A percentile compares a stretch with the other conserved stretches of the same genome.
Evolutionary conservation across 2,888 invertebrate genomes (phyloP).

Genomic region (Lepetodrilus schrolli): DNA sequence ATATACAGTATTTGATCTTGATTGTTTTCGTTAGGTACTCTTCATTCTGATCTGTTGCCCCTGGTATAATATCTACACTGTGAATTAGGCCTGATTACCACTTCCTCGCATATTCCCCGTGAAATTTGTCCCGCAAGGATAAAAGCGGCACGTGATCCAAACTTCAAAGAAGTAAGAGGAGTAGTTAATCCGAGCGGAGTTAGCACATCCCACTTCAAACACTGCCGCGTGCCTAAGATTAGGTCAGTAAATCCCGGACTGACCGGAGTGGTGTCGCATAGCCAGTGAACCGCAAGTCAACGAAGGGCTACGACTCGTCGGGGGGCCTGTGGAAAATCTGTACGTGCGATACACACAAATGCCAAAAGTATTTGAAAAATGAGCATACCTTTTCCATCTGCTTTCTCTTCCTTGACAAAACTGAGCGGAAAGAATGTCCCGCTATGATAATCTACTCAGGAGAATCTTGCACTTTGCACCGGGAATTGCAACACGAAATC

Average conservation of each 20-base stretch:
- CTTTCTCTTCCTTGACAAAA: background rate
- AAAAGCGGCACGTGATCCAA: conserved; percentile 20
- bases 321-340: background rate
- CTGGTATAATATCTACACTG: conserved; percentile 1
- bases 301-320: background rate
- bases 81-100: background rate
- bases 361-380: background rate
- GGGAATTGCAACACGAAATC: background rate
- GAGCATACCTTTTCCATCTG: background rate
- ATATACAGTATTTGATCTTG: too few relatives aligned
- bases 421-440: background rate
- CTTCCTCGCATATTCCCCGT: background rate
- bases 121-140: conserved; percentile 11
- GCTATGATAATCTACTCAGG: background rate
- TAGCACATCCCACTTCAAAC: conserved; percentile 14
- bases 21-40: background rate
- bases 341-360: conserved; percentile 8
- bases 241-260: background rate
- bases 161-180: background rate
- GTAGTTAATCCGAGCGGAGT: conserved; percentile 13
- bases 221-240: conserved; percentile 18
- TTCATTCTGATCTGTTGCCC: conserved; percentile 15
- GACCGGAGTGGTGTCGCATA: background rate
- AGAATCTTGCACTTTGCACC: background rate
- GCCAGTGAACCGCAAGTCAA: background rate